phyloP scores from a whole-genome alignment of 2,797 vertebrate species.

The Sebastes taczanowskii region DNA sequence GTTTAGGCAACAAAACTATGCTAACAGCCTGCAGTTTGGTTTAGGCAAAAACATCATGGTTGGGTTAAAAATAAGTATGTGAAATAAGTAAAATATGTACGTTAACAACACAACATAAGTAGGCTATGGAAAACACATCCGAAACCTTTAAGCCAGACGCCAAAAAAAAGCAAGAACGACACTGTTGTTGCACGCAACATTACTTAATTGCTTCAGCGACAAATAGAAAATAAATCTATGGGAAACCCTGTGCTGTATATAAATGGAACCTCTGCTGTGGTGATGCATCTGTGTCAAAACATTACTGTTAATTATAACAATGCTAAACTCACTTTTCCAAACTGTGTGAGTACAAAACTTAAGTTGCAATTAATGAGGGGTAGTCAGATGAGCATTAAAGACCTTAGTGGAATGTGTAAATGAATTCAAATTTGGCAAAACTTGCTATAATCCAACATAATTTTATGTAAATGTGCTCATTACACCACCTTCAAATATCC shows the following conservation, averaged over 20 bases:
- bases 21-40: too few species aligned
- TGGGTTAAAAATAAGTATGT: too few species aligned
- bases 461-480: slow-evolving; percentile 29
- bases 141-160: too few species aligned
- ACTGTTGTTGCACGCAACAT: too few species aligned
- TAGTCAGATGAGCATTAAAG: background rate
- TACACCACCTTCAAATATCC: background rate
- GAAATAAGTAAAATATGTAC: too few species aligned
- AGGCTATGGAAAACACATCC: too few species aligned
- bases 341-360: background rate
- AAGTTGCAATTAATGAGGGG: background rate
- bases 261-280: background rate
- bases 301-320: background rate
- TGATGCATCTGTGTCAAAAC: background rate
- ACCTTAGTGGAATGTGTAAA: background rate
- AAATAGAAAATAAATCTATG: too few species aligned
- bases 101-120: too few species aligned
- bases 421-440: background rate
- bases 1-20: too few species aligned
- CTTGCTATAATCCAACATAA: background rate
- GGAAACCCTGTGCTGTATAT: background rate
- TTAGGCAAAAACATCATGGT: too few species aligned
- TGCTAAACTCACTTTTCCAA: background rate
- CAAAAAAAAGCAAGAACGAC: too few species aligned
- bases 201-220: too few species aligned